phyloP scores from a whole-genome alignment of 2,888 invertebrate species.

The Dione juno region DNA sequence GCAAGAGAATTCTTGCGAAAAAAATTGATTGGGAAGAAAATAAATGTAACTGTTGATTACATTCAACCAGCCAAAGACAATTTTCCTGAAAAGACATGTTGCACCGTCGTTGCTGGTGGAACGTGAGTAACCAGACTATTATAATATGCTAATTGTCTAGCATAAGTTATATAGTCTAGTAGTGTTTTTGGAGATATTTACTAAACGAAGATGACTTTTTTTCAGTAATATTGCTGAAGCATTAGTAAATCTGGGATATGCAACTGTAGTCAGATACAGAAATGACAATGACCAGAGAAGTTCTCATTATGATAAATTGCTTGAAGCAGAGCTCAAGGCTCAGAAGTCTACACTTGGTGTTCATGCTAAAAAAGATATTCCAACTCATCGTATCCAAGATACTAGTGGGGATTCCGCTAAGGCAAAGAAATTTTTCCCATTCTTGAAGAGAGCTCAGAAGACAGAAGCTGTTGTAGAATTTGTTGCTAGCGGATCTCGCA shows the following conservation, averaged over 20 bases:
- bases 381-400: slow-evolving; percentile 93
- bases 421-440: slow-evolving; percentile 96
- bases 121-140: slow-evolving; percentile 58
- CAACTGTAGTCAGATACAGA: slow-evolving; percentile 95
- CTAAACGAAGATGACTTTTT: slow-evolving; percentile 43
- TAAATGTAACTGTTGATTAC: slow-evolving; percentile 96
- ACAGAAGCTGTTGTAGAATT: slow-evolving; percentile 98
- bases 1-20: slow-evolving; percentile 98
- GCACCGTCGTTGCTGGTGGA: slow-evolving; percentile 92
- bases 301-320: slow-evolving; percentile 94
- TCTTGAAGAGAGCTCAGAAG: slow-evolving; percentile 94
- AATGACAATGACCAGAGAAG: slow-evolving; percentile 98
- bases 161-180: too few species aligned
- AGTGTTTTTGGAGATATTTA: too few species aligned
- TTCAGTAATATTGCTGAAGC: slow-evolving; percentile 96
- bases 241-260: slow-evolving; percentile 95
- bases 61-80: slow-evolving; percentile 97
- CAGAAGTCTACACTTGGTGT: slow-evolving; percentile 91
- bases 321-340: slow-evolving; percentile 97
- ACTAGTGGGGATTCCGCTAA: slow-evolving; percentile 91
- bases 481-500: slow-evolving; percentile 97
- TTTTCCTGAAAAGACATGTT: slow-evolving; percentile 97
- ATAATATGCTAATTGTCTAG: too few species aligned
- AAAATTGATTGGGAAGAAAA: slow-evolving; percentile 97
- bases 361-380: slow-evolving; percentile 94